These are phyloP conservation scores for Galaxias olidus DNA, from an alignment of 2,797 vertebrate genomes.

Conservation along the genomic window DNA sequence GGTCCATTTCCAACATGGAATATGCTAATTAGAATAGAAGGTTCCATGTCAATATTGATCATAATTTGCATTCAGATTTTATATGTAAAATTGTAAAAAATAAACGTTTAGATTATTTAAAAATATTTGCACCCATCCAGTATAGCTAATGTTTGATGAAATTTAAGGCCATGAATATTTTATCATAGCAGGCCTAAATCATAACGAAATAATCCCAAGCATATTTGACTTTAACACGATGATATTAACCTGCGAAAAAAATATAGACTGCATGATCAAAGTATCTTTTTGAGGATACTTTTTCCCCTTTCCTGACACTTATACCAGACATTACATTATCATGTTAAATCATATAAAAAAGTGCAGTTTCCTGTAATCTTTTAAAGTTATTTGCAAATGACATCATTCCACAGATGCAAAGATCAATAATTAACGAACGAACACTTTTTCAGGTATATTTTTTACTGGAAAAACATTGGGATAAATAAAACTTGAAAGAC, in stretches of 20 bases:
- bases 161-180: too few species aligned
- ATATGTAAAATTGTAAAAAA: neutral
- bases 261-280: conserved; percentile 8
- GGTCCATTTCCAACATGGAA: conserved; percentile 67
- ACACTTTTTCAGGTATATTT: conserved; percentile 12
- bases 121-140: too few species aligned
- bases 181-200: neutral
- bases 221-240: conserved; percentile 8
- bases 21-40: conserved; percentile 62
- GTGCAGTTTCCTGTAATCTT: too few species aligned
- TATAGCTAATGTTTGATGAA: too few species aligned
- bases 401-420: too few species aligned
- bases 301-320: neutral
- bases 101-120: too few species aligned
- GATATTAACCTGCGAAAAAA: conserved; percentile 50
- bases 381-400: too few species aligned
- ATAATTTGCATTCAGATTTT: conserved; percentile 31
- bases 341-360: too few species aligned
- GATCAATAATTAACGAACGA: neutral
- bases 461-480: neutral
- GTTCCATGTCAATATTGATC: conserved; percentile 36
- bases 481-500: conserved; percentile 18
- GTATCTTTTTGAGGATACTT: conserved; percentile 24
- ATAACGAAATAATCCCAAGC: neutral
- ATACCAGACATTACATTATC: neutral